phyloP scores from a whole-genome alignment of 2,888 invertebrate species.

The Tridacna crocea region DNA sequence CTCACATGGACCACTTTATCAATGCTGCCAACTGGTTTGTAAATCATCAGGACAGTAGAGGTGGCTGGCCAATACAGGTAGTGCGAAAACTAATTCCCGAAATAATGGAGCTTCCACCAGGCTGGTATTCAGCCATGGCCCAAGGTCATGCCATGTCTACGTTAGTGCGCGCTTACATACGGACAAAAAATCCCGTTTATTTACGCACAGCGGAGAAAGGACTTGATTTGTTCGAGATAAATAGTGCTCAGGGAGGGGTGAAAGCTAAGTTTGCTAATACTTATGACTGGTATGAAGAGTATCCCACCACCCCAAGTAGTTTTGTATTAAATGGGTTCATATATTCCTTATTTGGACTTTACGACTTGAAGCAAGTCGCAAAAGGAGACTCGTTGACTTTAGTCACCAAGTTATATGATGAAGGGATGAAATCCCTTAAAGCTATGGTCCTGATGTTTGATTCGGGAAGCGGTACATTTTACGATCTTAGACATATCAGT shows the following conservation, averaged over 20 bases:
- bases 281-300: slow-evolving; percentile 98
- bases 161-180: slow-evolving; percentile 94
- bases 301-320: slow-evolving; percentile 95
- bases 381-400: slow-evolving; percentile 88
- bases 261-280: slow-evolving; percentile 89
- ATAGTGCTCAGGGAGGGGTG: slow-evolving; percentile 78
- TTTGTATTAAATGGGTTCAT: slow-evolving; percentile 99
- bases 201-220: slow-evolving; percentile 93
- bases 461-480: slow-evolving; percentile 96
- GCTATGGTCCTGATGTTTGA: slow-evolving; percentile 95
- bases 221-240: slow-evolving; percentile 89
- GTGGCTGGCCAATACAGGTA: slow-evolving; percentile 97
- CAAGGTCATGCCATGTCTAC: slow-evolving; percentile 97
- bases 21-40: slow-evolving; percentile 97
- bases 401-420: slow-evolving; percentile 83
- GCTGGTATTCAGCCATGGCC: slow-evolving; percentile 99
- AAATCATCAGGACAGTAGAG: slow-evolving; percentile 92
- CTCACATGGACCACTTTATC: slow-evolving; percentile 95
- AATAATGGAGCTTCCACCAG: slow-evolving; percentile 87
- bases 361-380: slow-evolving; percentile 93
- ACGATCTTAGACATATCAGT: slow-evolving; percentile 97
- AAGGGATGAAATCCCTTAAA: slow-evolving; percentile 89
- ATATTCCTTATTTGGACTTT: slow-evolving; percentile 97
- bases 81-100: slow-evolving; percentile 80
- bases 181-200: slow-evolving; percentile 89